Conservation (phyloP, 2,888 invertebrate species). For the Ceratothoa steindachneri region DNA sequence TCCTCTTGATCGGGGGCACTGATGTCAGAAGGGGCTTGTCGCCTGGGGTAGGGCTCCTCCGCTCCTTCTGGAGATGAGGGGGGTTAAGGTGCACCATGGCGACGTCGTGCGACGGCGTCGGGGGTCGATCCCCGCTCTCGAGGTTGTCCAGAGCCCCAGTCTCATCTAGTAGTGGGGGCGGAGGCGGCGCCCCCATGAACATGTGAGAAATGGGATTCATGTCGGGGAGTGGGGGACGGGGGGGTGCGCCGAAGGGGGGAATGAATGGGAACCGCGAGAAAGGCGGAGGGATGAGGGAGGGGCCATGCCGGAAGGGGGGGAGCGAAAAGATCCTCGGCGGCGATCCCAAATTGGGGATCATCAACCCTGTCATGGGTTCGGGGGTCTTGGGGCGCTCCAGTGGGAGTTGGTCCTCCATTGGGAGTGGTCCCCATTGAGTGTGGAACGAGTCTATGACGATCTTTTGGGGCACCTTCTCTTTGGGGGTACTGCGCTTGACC, state of each 20-base stretch:
- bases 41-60: slow-evolving; percentile 27
- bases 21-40: too few species aligned
- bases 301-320: slow-evolving; percentile 31
- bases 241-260: slow-evolving; percentile 31
- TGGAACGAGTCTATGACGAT: too few species aligned
- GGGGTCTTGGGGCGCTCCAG: slow-evolving; percentile 42
- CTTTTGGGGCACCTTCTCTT: neutral
- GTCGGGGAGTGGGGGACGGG: slow-evolving; percentile 29
- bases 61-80: neutral
- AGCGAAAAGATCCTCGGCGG: slow-evolving; percentile 15
- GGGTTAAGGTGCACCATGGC: neutral
- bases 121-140: slow-evolving; percentile 28
- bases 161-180: neutral
- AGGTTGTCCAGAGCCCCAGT: slow-evolving; percentile 7
- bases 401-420: too few species aligned
- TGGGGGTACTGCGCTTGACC: neutral
- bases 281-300: slow-evolving; percentile 37
- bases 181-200: slow-evolving; percentile 22
- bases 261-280: slow-evolving; percentile 40
- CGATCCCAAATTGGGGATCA: neutral
- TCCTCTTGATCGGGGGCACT: too few species aligned
- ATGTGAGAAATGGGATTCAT: slow-evolving; percentile 22
- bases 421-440: too few species aligned
- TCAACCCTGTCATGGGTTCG: slow-evolving; percentile 15
- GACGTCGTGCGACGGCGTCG: slow-evolving; percentile 18